These are phyloP conservation scores for Chaetogeoica ovagalla DNA, from an alignment of 2,888 invertebrate genomes.

Conservation along the genomic window DNA sequence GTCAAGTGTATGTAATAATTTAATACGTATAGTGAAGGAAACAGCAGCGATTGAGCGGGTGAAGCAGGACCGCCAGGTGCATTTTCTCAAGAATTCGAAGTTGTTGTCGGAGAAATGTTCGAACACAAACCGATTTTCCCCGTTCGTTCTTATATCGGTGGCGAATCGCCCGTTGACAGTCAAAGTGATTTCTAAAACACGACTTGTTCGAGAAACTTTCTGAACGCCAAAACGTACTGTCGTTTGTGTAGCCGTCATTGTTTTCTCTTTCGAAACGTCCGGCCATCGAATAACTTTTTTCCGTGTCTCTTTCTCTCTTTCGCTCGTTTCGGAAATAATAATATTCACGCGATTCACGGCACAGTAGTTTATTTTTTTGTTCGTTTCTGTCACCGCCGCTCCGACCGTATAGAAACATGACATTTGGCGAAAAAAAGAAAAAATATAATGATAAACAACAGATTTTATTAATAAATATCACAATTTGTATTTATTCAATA, in stretches of 20 bases:
- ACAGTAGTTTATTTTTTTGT: not conserved
- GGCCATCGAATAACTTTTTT: constrained; percentile 2
- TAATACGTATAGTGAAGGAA: no score
- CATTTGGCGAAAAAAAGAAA: not conserved
- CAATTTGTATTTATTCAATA: no score
- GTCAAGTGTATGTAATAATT: no score
- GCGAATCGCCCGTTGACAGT: constrained; percentile 39
- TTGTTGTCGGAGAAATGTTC: constrained; percentile 28
- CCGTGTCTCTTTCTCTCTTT: not conserved
- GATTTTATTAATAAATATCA: no score
- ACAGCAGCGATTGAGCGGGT: no score
- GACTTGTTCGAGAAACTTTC: constrained; percentile 36
- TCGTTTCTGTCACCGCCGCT: no score
- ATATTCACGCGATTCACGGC: constrained; percentile 19
- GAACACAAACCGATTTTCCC: constrained; percentile 17
- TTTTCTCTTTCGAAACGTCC: constrained; percentile 17
- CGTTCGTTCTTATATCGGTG: constrained; percentile 17
- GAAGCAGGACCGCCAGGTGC: no score
- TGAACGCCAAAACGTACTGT: not conserved
- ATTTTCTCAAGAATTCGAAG: constrained; percentile 23
- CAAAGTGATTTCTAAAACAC: constrained; percentile 39
- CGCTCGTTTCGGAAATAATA: not conserved
- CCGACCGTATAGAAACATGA: not conserved
- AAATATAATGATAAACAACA: no score
- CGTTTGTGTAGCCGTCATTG: not conserved